A percentile compares a stretch with the other conserved stretches of the same genome.
These are phyloP conservation scores for Garra rufa DNA, from an alignment of 2,113 vertebrate genomes.

Conservation along the genomic window DNA sequence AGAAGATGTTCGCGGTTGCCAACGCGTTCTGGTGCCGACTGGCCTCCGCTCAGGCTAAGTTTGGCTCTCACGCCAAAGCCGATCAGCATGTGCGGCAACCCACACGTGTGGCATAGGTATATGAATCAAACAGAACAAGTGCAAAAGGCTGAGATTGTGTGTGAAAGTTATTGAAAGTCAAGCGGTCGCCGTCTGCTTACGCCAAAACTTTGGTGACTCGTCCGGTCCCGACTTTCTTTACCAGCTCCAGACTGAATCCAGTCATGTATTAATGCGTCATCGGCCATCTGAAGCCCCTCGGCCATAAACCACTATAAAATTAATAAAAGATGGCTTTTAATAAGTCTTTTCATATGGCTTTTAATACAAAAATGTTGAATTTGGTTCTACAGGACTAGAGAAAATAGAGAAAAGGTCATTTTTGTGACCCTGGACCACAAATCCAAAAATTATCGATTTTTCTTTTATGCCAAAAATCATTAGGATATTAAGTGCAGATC, in stretches of 20 bases:
- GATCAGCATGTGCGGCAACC: slow-evolving; percentile 60
- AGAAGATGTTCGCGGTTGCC: slow-evolving; percentile 62
- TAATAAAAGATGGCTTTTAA: no score
- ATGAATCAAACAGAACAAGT: slow-evolving; percentile 23
- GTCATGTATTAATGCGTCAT: no score
- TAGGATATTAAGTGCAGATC: no score
- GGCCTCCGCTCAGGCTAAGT: slow-evolving; percentile 55
- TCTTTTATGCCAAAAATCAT: no score
- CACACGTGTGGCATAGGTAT: slow-evolving; percentile 53
- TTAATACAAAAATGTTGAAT: neutral
- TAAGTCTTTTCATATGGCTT: neutral
- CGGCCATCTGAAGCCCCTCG: no score
- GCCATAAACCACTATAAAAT: no score
- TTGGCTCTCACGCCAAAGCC: slow-evolving; percentile 54
- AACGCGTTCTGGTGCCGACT: slow-evolving; percentile 22
- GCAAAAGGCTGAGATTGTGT: neutral
- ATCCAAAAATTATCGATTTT: no score
- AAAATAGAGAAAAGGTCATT: neutral
- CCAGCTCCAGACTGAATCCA: neutral
- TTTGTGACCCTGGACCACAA: no score
- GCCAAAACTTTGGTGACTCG: neutral
- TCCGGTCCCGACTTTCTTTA: neutral
- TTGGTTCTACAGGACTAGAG: no score
- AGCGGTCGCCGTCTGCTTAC: neutral
- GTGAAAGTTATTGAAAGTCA: neutral